These are phyloP conservation scores for Tiliacea citrago DNA, from an alignment of 2,888 invertebrate genomes.

Conservation along the genomic window DNA sequence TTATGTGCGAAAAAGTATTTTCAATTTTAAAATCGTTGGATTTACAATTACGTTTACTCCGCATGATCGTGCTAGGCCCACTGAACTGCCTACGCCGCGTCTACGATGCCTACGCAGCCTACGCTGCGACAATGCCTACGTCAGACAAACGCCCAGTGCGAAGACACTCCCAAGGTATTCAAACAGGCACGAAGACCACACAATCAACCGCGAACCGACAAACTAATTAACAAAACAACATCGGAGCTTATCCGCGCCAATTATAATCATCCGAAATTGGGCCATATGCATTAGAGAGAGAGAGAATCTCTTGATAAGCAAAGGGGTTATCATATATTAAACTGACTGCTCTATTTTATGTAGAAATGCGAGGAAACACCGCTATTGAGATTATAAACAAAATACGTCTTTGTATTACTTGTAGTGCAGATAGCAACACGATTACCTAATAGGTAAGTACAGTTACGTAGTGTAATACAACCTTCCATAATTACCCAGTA, in stretches of 20 bases:
- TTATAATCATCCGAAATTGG: constrained; percentile 75
- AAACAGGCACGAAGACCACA: constrained; percentile 33
- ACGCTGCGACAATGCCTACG: background rate
- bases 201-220: constrained; percentile 16
- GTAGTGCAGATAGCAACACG: constrained; percentile 20
- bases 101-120: background rate
- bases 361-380: constrained; percentile 65
- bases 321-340: constrained; percentile 80
- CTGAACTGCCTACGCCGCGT: background rate
- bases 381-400: constrained; percentile 41
- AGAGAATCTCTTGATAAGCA: constrained; percentile 77
- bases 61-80: background rate
- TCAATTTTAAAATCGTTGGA: background rate
- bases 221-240: constrained; percentile 40
- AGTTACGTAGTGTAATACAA: background rate
- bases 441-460: constrained; percentile 19
- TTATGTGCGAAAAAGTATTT: background rate
- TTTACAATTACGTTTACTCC: background rate
- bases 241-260: constrained; percentile 63
- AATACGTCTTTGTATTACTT: constrained; percentile 44
- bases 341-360: constrained; percentile 76
- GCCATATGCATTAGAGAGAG: constrained; percentile 85
- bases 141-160: background rate
- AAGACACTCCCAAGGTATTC: constrained; percentile 29
- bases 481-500: background rate